Evolutionary conservation across 2,888 invertebrate genomes (phyloP).

Genomic region (Pharmacophagus antenor): DNA sequence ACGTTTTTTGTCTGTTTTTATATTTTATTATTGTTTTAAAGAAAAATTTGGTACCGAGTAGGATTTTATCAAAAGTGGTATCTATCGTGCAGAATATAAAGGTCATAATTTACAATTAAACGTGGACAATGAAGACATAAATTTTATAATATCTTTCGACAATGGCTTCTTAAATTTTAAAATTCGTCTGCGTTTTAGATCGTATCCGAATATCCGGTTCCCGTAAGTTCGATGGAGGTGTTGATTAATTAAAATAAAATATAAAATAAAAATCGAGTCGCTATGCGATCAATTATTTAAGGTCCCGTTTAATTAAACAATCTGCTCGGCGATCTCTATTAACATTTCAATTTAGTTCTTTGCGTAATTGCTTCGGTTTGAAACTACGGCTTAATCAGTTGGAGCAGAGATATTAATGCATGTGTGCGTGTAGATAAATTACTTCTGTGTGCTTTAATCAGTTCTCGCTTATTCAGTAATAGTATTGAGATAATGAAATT

Average conservation of each 20-base stretch:
- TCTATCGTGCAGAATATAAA: too few species aligned
- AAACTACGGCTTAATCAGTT: constrained; percentile 20
- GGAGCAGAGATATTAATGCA: constrained; percentile 24
- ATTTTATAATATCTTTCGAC: constrained; percentile 14
- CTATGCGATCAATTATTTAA: constrained; percentile 28
- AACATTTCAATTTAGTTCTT: constrained; percentile 35
- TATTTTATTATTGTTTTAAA: too few species aligned
- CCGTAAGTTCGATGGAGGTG: constrained; percentile 18
- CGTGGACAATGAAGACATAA: constrained; percentile 22
- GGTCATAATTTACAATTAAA: background rate
- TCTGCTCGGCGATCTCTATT: constrained; percentile 31
- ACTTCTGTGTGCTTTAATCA: constrained; percentile 7
- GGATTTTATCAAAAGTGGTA: too few species aligned
- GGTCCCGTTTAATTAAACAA: constrained; percentile 35
- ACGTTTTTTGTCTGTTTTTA: too few species aligned
- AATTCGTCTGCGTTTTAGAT: constrained; percentile 4
- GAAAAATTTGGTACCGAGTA: too few species aligned
- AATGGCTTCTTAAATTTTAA: constrained; percentile 11
- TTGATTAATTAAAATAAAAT: constrained; percentile 33
- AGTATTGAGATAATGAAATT: background rate
- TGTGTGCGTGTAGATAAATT: constrained; percentile 8
- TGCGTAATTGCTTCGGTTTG: constrained; percentile 31
- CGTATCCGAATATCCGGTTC: constrained; percentile 28
- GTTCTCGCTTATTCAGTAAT: background rate
- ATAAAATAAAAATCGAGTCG: constrained; percentile 24